phyloP scores from a whole-genome alignment of 2,888 invertebrate genomes.

The Monoplex corrugatus region DNA sequence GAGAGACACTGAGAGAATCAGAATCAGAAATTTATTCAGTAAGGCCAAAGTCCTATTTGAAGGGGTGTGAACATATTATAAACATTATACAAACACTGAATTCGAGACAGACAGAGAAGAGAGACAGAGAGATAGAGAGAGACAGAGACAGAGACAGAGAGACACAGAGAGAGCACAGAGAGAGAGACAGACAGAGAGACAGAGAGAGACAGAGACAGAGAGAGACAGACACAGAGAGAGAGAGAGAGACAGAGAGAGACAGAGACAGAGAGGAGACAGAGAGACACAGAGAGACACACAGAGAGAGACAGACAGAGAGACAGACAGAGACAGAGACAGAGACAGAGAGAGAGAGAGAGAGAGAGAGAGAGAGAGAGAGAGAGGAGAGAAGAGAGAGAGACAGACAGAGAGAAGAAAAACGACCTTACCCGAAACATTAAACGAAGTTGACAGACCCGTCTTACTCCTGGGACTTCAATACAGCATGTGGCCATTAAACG shows the following conservation, averaged over 20 bases:
- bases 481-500: too few species aligned
- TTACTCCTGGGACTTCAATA: too few species aligned
- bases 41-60: too few species aligned
- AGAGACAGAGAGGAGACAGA: not conserved
- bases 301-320: too few species aligned
- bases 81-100: too few species aligned
- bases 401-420: too few species aligned
- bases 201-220: constrained; percentile 13
- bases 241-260: constrained; percentile 2
- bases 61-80: too few species aligned
- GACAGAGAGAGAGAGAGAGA: constrained; percentile 11
- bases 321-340: not conserved
- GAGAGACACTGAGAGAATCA: not conserved
- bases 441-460: too few species aligned
- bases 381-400: not conserved
- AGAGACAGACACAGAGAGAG: not conserved
- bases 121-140: not conserved
- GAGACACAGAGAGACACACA: too few species aligned
- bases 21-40: too few species aligned
- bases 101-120: too few species aligned
- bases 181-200: not conserved
- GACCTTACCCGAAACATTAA: too few species aligned
- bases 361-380: constrained; percentile 22
- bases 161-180: not conserved
- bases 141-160: not conserved